phyloP scores from a whole-genome alignment of 1,140 invertebrate species.

The Parapsyche elsis region DNA sequence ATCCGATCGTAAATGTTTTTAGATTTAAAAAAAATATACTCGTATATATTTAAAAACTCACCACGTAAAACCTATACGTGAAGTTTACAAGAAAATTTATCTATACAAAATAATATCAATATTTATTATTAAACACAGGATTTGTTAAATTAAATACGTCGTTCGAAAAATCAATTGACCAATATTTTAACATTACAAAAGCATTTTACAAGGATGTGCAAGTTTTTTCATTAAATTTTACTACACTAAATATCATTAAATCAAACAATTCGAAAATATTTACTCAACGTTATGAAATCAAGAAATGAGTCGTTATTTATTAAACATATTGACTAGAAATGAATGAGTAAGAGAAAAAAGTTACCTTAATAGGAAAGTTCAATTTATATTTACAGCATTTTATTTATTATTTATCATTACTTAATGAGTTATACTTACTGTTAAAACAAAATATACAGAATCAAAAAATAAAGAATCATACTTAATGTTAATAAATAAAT shows the following conservation, averaged over 20 bases:
- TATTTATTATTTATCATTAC: too few species aligned
- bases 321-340: slow-evolving; percentile 6
- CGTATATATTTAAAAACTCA: not conserved
- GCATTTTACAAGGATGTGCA: not conserved
- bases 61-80: not conserved
- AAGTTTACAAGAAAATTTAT: not conserved
- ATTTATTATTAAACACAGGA: not conserved
- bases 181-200: slow-evolving; percentile 26
- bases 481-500: too few species aligned
- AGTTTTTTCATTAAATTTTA: not conserved
- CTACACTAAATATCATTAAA: not conserved
- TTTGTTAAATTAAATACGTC: not conserved
- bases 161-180: not conserved
- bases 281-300: not conserved
- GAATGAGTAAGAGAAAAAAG: not conserved
- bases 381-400: too few species aligned
- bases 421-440: too few species aligned
- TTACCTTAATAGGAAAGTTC: not conserved
- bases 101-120: slow-evolving; percentile 8
- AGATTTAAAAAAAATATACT: not conserved
- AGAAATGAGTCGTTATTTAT: not conserved
- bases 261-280: not conserved
- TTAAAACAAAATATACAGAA: too few species aligned
- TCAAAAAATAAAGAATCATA: too few species aligned
- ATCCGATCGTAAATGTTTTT: not conserved